Evolutionary conservation across 2,888 invertebrate species (phyloP), one percentile per base, ranked within the genome.

Genomic region (Panzeria rudis): DNA sequence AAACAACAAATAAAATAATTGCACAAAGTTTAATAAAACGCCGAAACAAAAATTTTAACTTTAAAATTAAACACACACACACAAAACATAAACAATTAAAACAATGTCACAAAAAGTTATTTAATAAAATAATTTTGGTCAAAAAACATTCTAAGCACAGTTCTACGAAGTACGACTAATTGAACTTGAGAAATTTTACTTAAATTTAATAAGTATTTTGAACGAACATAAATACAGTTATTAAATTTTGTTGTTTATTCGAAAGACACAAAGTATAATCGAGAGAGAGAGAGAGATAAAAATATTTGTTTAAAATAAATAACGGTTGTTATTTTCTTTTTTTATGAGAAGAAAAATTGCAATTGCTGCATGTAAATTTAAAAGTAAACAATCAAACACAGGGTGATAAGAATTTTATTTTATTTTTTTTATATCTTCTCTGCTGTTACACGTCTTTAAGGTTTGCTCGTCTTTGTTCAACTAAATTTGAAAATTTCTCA

Each of bases 381-480:
- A 9, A 62, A 20, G n/a, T 44, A 66, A 69, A 84, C 69, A 73
- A 32, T n/a, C 25, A 0, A 59, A 69, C 29, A 80, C 77, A 75
- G 66, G 54, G 66, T 66, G 77, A 15, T 47, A 61, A 72, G 23
- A 15, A 38, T 23, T 29, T 50, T 17, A 47, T 13, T 38, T 2
- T 35, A 23, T 20, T 35, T 44, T 50, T 29, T 62, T 32, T 69
- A 52, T 38, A 59, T 62, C 23, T 20, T 47, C n/a, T 59, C 13
- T 68, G 17, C 35, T 5, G 15, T 29, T 11, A 25, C 35, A 78
- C 82, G 78, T 82, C 75, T 82, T 82, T 52, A 66, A 78, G 44
- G 78, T 66, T 71, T n/a, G 82, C 47, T 59, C 9, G 73, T 52
- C 50, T 71, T 78, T 54, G 44, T 7, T 35, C 13, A 85, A 85